Conservation (phyloP, 1,140 invertebrate species). For the Drosophila bocki region DNA sequence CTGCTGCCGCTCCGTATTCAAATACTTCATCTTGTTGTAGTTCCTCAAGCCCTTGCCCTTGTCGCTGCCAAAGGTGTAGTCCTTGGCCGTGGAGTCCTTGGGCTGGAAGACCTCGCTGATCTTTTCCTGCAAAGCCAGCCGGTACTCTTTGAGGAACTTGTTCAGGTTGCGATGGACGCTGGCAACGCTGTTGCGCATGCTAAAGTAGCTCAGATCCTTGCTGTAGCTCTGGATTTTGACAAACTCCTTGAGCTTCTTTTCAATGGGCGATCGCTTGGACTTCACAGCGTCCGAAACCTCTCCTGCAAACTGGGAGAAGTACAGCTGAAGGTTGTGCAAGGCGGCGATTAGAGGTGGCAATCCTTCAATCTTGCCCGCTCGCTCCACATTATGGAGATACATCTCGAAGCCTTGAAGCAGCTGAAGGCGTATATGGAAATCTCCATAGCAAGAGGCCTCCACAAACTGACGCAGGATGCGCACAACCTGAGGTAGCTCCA, state of each 20-base stretch:
- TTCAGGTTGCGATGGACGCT: constrained; percentile 95
- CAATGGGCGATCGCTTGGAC: constrained; percentile 90
- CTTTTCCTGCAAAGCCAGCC: constrained; percentile 85
- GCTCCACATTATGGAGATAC: constrained; percentile 69
- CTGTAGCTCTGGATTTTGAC: constrained; percentile 98
- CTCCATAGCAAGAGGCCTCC: constrained; percentile 92
- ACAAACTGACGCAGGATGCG: constrained; percentile 92
- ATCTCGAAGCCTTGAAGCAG: constrained; percentile 87
- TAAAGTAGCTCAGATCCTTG: constrained; percentile 96
- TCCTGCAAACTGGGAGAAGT: constrained; percentile 92
- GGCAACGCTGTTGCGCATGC: constrained; percentile 94
- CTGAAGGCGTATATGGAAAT: constrained; percentile 92
- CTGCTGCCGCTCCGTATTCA: constrained; percentile 54
- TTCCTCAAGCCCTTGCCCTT: constrained; percentile 60
- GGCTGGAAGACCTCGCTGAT: constrained; percentile 82
- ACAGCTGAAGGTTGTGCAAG: constrained; percentile 94
- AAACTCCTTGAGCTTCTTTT: constrained; percentile 96
- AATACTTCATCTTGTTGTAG: constrained; percentile 57
- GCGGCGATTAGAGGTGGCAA: constrained; percentile 87
- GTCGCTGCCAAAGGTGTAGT: constrained; percentile 70
- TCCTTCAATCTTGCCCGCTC: constrained; percentile 39
- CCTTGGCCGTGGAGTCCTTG: constrained; percentile 75
- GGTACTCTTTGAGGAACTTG: constrained; percentile 94
- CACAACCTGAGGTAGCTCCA: constrained; percentile 76
- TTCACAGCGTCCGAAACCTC: constrained; percentile 89